Evolutionary conservation across 2,888 invertebrate species (phyloP).

Genomic region (Balanococcus diminutus): DNA sequence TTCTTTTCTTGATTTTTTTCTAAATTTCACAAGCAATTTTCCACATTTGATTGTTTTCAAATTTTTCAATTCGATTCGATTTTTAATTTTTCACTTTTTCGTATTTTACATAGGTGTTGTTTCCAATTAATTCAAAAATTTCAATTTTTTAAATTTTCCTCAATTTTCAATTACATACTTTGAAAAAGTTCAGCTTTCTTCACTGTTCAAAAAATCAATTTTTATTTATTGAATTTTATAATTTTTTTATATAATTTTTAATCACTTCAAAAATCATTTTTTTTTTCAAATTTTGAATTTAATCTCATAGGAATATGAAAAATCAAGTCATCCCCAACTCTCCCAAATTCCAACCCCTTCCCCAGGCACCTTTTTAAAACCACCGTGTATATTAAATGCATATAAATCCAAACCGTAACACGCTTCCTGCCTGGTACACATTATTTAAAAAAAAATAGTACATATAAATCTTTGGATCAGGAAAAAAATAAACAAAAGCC

Average conservation of each 20-base stretch:
- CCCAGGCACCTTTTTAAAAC: not conserved
- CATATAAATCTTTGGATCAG: not conserved
- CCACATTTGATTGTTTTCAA: not conserved
- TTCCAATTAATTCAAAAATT: too few relatives aligned
- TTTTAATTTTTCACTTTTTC: not conserved
- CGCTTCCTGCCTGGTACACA: not conserved
- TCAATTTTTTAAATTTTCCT: not conserved
- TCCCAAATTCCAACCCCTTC: not conserved
- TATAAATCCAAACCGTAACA: not conserved
- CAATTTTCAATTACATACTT: too few relatives aligned
- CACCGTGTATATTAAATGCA: not conserved
- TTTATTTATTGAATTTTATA: too few relatives aligned
- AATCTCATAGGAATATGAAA: too few relatives aligned
- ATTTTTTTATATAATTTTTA: too few relatives aligned
- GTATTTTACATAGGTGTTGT: too few relatives aligned
- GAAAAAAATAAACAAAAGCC: not conserved
- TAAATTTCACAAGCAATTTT: not conserved
- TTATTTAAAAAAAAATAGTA: slow-evolving; percentile 5
- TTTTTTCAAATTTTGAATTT: too few relatives aligned
- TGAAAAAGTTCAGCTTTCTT: too few relatives aligned
- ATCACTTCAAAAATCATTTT: too few relatives aligned
- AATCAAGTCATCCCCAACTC: too few relatives aligned
- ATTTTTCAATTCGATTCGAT: not conserved
- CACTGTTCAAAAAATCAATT: too few relatives aligned
- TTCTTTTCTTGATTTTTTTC: not conserved